These are phyloP conservation scores for Drosophila eugracilis DNA, from an alignment of 1,140 invertebrate genomes.

Conservation along the genomic window DNA sequence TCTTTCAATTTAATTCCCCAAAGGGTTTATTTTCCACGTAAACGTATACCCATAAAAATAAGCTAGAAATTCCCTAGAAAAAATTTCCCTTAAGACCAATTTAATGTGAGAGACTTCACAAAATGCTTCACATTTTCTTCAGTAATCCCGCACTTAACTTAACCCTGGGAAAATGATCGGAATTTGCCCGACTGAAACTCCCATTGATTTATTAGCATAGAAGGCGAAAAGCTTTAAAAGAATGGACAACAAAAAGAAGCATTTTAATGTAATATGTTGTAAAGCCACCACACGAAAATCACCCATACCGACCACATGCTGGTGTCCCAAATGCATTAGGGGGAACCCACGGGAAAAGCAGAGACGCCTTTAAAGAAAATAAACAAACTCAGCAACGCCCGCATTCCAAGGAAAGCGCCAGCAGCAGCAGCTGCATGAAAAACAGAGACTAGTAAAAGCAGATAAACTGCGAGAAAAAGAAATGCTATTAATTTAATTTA, in stretches of 20 bases:
- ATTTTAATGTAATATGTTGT: slow-evolving; percentile 78
- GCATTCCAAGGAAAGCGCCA: slow-evolving; percentile 79
- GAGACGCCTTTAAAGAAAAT: slow-evolving; percentile 43
- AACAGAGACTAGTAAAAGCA: slow-evolving; percentile 29
- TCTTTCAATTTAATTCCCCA: not conserved
- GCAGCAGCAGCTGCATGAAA: slow-evolving; percentile 70
- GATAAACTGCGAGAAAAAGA: not conserved
- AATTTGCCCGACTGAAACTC: slow-evolving; percentile 53
- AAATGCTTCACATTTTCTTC: slow-evolving; percentile 28
- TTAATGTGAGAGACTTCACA: slow-evolving; percentile 20
- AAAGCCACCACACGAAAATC: slow-evolving; percentile 47
- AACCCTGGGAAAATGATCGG: slow-evolving; percentile 49
- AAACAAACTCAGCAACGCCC: slow-evolving; percentile 70
- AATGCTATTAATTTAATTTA: no score
- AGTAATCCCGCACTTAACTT: slow-evolving; percentile 33
- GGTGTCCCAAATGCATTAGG: slow-evolving; percentile 64
- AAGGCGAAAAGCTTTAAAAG: slow-evolving; percentile 38
- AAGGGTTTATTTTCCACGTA: not conserved
- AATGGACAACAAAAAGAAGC: slow-evolving; percentile 28
- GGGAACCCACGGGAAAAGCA: slow-evolving; percentile 44
- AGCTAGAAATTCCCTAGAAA: slow-evolving; percentile 7
- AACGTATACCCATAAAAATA: not conserved
- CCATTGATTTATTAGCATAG: slow-evolving; percentile 68
- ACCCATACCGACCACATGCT: slow-evolving; percentile 57
- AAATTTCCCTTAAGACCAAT: not conserved